Conservation (phyloP, 2,888 invertebrate genomes). For the Nomada flava region DNA sequence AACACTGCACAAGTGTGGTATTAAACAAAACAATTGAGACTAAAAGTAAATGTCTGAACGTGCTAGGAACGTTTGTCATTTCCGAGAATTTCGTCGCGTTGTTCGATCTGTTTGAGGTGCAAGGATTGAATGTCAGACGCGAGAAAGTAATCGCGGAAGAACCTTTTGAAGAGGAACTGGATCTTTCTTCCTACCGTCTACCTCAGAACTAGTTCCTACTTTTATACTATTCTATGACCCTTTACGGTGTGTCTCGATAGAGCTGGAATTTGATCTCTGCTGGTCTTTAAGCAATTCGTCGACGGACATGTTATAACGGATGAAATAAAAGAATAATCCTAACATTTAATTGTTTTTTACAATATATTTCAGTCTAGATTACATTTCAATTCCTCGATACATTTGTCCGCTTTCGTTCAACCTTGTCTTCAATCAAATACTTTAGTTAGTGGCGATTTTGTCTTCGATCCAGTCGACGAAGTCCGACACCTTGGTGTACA, state of each 20-base stretch:
- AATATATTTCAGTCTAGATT: background rate
- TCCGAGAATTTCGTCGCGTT: constrained; percentile 3
- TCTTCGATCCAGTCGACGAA: constrained; percentile 78
- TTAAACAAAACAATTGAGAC: background rate
- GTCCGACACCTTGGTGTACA: constrained; percentile 80
- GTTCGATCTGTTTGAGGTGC: constrained; percentile 22
- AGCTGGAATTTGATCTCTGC: background rate
- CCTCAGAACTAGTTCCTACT: constrained; percentile 19
- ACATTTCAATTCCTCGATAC: background rate
- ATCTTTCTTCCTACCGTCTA: constrained; percentile 26
- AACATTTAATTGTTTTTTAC: background rate
- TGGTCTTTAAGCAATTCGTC: background rate
- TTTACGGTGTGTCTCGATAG: constrained; percentile 14
- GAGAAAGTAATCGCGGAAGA: constrained; percentile 50
- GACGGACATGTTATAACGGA: background rate
- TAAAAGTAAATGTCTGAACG: background rate
- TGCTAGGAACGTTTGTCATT: background rate
- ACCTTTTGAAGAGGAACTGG: constrained; percentile 49
- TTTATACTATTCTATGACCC: background rate
- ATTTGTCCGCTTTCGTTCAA: background rate
- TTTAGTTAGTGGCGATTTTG: constrained; percentile 59
- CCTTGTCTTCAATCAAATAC: background rate
- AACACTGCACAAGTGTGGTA: constrained; percentile 8
- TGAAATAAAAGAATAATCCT: too few relatives aligned
- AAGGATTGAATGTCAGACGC: constrained; percentile 47